Evolutionary conservation across 2,888 invertebrate genomes (phyloP).

Genomic region (Cepaea hortensis): DNA sequence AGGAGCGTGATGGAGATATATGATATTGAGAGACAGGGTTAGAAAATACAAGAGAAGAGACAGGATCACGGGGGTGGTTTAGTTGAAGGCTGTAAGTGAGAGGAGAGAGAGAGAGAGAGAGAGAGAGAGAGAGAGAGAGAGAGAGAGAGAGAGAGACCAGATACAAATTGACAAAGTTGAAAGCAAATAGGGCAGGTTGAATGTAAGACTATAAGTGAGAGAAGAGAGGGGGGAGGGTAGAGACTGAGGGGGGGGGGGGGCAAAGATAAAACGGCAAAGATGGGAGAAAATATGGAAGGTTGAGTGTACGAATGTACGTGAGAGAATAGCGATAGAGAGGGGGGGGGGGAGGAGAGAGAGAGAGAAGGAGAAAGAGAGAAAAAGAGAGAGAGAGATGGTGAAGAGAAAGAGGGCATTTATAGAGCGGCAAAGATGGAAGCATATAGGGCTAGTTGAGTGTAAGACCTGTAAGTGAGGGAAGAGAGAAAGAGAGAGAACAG

Average conservation of each 20-base stretch:
- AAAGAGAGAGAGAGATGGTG: not conserved
- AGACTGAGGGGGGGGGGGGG: not conserved
- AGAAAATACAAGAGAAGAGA: too few relatives aligned
- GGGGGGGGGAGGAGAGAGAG: not conserved
- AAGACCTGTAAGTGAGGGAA: not conserved
- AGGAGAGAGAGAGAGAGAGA: not conserved
- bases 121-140: not conserved
- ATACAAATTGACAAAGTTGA: too few relatives aligned
- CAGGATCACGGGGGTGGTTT: too few relatives aligned
- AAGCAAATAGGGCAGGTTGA: too few relatives aligned
- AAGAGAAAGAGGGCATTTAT: not conserved
- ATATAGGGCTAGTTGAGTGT: not conserved
- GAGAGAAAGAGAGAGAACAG: not conserved
- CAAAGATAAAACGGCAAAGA: too few relatives aligned
- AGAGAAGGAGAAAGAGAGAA: not conserved
- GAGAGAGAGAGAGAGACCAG: not conserved
- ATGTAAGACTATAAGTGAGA: not conserved
- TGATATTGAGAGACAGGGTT: too few relatives aligned
- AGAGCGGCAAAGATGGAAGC: not conserved
- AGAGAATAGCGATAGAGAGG: not conserved
- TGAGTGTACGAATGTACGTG: too few relatives aligned
- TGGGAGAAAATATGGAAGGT: too few relatives aligned
- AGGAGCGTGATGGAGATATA: too few relatives aligned
- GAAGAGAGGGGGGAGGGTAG: not conserved
- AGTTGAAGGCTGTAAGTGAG: not conserved